Evolutionary conservation across 2,113 vertebrate species (phyloP).

Genomic region (Stomatorhinus ivindoensis): DNA sequence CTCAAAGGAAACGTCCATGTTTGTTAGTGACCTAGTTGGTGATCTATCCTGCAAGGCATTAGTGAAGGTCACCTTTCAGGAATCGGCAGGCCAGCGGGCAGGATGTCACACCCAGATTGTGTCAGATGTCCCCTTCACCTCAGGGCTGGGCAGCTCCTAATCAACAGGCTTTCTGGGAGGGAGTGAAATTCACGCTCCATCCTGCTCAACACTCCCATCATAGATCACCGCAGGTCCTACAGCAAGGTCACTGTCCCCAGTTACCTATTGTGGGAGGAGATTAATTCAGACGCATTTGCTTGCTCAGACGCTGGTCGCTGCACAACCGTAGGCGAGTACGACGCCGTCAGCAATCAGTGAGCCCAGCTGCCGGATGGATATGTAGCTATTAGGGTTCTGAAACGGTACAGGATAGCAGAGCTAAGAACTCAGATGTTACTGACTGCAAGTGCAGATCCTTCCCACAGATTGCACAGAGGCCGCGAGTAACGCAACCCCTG

Average conservation of each 20-base stretch:
- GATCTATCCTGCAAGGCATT: background rate
- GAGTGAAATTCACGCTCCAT: background rate
- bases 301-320: background rate
- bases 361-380: background rate
- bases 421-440: background rate
- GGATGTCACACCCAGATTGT: background rate
- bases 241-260: background rate
- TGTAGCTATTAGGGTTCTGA: background rate
- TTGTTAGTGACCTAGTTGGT: background rate
- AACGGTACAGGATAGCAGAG: background rate
- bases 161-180: background rate
- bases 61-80: slow-evolving; percentile 4
- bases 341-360: background rate
- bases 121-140: background rate
- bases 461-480: background rate
- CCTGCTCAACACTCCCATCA: background rate
- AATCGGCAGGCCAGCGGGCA: background rate
- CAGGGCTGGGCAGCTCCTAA: background rate
- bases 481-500: background rate
- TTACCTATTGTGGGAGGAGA: background rate
- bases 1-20: background rate
- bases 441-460: background rate
- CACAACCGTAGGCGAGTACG: background rate
- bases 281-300: background rate
- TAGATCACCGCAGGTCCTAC: background rate